phyloP scores from a whole-genome alignment of 2,113 vertebrate genomes.

The Rhodinocichla rosea region DNA sequence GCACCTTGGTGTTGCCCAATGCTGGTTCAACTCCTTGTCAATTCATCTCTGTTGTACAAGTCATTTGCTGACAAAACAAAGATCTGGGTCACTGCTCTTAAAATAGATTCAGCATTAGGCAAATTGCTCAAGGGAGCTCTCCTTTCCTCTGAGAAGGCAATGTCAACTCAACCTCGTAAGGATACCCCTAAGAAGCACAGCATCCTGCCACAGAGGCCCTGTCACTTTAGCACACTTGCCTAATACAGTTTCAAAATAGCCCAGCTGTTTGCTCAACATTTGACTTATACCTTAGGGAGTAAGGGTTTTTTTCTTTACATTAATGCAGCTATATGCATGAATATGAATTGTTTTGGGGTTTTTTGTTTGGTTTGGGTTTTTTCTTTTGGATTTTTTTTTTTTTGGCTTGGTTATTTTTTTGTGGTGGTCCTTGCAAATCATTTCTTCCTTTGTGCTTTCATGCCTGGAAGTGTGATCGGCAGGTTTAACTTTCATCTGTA shows the following conservation, averaged over 20 bases:
- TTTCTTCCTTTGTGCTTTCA: neutral
- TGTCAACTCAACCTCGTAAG: constrained; percentile 9
- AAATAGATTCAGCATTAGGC: constrained; percentile 54
- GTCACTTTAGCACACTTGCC: neutral
- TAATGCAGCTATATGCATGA: neutral
- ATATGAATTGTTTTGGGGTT: neutral
- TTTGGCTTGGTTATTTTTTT: no score
- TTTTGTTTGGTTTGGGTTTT: neutral
- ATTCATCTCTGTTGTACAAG: constrained; percentile 39
- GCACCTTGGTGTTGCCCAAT: neutral
- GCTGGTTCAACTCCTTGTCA: neutral
- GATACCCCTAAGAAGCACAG: neutral
- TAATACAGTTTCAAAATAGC: neutral
- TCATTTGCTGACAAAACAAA: constrained; percentile 58
- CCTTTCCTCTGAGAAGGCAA: constrained; percentile 28
- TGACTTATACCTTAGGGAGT: neutral
- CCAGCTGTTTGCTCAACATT: neutral
- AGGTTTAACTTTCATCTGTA: rapidly evolving
- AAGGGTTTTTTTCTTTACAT: neutral
- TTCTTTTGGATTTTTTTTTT: neutral
- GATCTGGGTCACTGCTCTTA: constrained; percentile 58
- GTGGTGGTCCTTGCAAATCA: neutral
- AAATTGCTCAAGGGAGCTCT: constrained; percentile 44
- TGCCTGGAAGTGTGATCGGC: neutral
- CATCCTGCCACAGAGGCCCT: neutral